Percentiles rank a stretch among this genome's conserved stretches.
phyloP scores from a whole-genome alignment of 2,888 invertebrate species.

The Raillietiella orientalis region DNA sequence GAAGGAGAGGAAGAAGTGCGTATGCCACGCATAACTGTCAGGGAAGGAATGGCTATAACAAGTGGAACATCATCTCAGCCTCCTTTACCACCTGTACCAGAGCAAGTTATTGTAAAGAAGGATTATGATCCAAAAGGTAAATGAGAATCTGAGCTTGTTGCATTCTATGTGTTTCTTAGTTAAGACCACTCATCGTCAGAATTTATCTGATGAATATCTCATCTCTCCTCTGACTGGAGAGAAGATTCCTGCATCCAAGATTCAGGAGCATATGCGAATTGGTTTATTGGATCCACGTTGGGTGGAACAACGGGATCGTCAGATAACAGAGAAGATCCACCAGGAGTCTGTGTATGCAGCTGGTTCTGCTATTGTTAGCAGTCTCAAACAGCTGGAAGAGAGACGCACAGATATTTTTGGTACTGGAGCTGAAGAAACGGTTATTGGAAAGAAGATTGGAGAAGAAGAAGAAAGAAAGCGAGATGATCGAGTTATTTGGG shows the following conservation, averaged over 20 bases:
- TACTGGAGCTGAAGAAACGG: slow-evolving; percentile 91
- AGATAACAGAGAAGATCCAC: slow-evolving; percentile 67
- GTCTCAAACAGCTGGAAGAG: slow-evolving; percentile 79
- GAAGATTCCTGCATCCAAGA: slow-evolving; percentile 80
- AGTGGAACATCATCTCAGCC: slow-evolving; percentile 18
- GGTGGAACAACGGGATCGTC: slow-evolving; percentile 85
- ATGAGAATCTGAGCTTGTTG: no score
- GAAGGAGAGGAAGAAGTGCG: slow-evolving; percentile 51
- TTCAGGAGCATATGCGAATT: slow-evolving; percentile 92
- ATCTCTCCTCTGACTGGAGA: slow-evolving; percentile 97
- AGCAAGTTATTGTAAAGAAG: slow-evolving; percentile 70
- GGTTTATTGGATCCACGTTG: slow-evolving; percentile 83
- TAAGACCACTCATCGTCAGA: no score
- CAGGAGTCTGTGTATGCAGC: slow-evolving; percentile 52
- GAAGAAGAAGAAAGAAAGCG: slow-evolving; percentile 35
- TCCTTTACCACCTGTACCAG: slow-evolving; percentile 52
- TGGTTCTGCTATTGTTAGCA: slow-evolving; percentile 74
- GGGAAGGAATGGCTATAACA: slow-evolving; percentile 23
- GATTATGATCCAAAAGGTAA: slow-evolving; percentile 87
- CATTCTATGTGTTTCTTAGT: no score
- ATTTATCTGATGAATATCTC: slow-evolving; percentile 40
- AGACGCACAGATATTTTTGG: slow-evolving; percentile 99
- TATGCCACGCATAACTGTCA: slow-evolving; percentile 58
- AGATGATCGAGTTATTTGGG: slow-evolving; percentile 71
- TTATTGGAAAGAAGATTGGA: slow-evolving; percentile 92